phyloP scores from a whole-genome alignment of 2,797 vertebrate genomes.

The Spheniscus humboldti region DNA sequence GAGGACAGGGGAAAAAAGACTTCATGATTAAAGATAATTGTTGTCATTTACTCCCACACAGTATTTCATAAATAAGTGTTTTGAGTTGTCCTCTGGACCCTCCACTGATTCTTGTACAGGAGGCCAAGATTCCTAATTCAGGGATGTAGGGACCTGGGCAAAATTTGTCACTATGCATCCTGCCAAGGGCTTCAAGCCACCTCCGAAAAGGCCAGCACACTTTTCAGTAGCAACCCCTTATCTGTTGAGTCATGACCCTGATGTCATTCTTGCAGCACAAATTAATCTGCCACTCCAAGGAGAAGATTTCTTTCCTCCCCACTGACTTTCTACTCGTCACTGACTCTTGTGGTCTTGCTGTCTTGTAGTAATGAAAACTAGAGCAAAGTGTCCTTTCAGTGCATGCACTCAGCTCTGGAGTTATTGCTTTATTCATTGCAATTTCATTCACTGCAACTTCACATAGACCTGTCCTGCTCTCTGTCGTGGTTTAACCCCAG shows the following conservation, averaged over 20 bases:
- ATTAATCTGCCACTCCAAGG: neutral
- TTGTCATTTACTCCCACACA: neutral
- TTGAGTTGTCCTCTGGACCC: neutral
- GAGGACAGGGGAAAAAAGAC: neutral
- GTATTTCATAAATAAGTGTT: neutral
- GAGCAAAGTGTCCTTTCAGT: neutral
- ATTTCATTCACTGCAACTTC: neutral
- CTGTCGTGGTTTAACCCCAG: too few relatives aligned
- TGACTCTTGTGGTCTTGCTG: neutral
- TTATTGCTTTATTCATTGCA: neutral
- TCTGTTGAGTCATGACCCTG: neutral
- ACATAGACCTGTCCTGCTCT: neutral
- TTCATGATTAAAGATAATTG: neutral
- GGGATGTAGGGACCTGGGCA: neutral
- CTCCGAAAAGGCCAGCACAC: accelerated
- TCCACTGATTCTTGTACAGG: neutral
- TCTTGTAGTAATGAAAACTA: neutral
- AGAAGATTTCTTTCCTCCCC: neutral
- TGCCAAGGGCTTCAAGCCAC: neutral
- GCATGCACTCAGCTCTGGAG: neutral
- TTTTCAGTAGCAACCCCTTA: neutral
- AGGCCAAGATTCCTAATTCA: neutral
- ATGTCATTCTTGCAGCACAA: neutral
- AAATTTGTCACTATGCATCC: neutral
- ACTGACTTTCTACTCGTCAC: neutral